Conservation (phyloP, 2,797 vertebrate species). For the Nyctalus aviator region DNA sequence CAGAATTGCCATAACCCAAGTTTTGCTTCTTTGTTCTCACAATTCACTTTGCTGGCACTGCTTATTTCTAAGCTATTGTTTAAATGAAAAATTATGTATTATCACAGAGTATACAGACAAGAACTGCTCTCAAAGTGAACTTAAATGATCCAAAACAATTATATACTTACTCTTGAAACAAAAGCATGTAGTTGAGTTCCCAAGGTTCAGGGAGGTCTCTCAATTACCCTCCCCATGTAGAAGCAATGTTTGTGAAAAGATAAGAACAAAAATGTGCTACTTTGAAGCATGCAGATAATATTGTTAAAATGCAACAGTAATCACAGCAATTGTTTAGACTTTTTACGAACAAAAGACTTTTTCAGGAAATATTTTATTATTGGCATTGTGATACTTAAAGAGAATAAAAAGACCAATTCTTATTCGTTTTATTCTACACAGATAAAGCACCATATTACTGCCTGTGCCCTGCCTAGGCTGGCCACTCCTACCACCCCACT, state of each 20-base stretch:
- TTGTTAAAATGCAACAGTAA: background rate
- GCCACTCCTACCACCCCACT: too few species aligned
- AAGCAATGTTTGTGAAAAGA: background rate
- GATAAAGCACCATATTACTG: background rate
- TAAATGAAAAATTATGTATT: background rate
- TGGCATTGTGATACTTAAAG: background rate
- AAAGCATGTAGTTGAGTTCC: background rate
- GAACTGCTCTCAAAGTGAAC: background rate
- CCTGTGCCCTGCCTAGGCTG: background rate
- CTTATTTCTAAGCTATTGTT: background rate
- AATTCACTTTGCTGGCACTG: background rate
- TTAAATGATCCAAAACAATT: background rate
- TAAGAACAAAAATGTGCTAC: background rate
- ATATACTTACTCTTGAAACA: background rate
- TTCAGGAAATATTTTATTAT: background rate
- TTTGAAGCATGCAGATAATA: background rate
- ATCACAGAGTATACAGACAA: background rate
- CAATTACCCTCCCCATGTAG: background rate
- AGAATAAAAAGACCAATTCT: background rate
- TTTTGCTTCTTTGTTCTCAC: background rate
- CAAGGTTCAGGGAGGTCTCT: background rate
- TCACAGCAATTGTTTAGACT: background rate
- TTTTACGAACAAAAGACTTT: background rate
- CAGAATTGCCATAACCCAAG: background rate
- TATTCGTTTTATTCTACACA: background rate